Base-by-base conservation (phyloP, 2,113 vertebrate genomes). In the Lycaon pictus region DNA sequence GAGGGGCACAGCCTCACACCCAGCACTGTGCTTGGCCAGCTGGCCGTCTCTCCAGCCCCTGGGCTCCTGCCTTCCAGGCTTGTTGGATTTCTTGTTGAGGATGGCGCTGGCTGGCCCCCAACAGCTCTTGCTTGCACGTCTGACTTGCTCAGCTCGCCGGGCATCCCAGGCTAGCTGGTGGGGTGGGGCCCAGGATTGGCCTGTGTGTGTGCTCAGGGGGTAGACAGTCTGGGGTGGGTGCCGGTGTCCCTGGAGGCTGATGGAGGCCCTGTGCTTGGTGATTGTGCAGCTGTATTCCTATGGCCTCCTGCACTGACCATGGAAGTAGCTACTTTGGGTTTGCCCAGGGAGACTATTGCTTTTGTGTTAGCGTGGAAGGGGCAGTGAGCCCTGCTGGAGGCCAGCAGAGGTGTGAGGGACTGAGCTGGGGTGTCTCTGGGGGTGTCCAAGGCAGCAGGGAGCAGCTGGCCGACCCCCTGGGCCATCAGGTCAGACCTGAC, bases 11-110 rank as follows among this genome's bases (percentile, higher is more conserved):
- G 82, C 11, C 53, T 32, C 11, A 0, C 2, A 27, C 53, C 43
- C 15, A 13, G 1, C 27, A 0, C 43, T 29, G 13, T 25, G 19
- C 51, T 53, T 3, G 37, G 51, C 51, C 11, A 0, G 12, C 7
- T 63, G 58, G 12, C 53, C 1, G 0, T 32, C 27, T 51, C 56
- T 4, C 8, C 0, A 1, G 5, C 2, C 6, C 20, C 9, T 27
- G 19, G 58, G 13, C 65, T 37, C 69, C 25, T 10, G 29, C 5
- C 53, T 71, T 29, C 37, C 15, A 0, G 35, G 6, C 4, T 35
- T 8, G 5, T 4, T 2, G 9, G 43, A 22, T 15, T 89, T 37
- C 74, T 65, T 7, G 56, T 16, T 0, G 6, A 60, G 72, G 19
- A 20, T 0, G 29, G 16, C 0, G 5, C 51, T 2, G 15, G 25